Percentiles rank a stretch among this genome's conserved stretches.
Evolutionary conservation across 2,797 vertebrate species (phyloP).

Genomic region (Parotocinclus haroldoi): DNA sequence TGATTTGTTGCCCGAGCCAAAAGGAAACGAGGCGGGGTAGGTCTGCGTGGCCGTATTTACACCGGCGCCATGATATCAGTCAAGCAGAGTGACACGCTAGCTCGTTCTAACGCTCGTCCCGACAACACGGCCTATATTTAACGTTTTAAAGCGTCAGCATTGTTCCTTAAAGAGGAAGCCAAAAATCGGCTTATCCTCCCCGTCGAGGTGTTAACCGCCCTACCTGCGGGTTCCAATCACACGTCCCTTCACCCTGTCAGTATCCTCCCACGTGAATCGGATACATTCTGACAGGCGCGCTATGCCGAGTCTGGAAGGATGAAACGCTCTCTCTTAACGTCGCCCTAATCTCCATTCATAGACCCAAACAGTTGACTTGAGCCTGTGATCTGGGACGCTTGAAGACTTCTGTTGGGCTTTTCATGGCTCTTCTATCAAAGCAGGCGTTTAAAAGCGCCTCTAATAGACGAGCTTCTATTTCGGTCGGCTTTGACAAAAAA

Average conservation of each 20-base stretch:
- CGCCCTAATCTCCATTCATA: constrained; percentile 56
- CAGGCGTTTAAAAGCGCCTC: constrained; percentile 62
- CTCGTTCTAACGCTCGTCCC: neutral
- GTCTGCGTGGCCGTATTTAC: no score
- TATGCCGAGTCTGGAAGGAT: constrained; percentile 61
- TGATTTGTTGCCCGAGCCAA: constrained; percentile 17
- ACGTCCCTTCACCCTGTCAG: constrained; percentile 54
- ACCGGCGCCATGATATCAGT: no score
- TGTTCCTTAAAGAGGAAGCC: neutral
- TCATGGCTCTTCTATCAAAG: constrained; percentile 71
- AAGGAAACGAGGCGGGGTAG: neutral
- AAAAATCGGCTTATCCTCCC: neutral
- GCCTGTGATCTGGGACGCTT: constrained; percentile 65
- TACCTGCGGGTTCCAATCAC: constrained; percentile 52
- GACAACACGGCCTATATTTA: neutral
- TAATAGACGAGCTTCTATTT: constrained; percentile 47
- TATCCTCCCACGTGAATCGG: constrained; percentile 46
- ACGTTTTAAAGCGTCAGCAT: neutral
- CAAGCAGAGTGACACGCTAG: neutral
- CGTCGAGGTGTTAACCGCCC: constrained; percentile 9
- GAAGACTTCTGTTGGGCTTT: constrained; percentile 66
- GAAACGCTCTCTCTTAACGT: constrained; percentile 60
- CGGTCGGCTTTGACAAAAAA: constrained; percentile 24
- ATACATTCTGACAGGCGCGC: constrained; percentile 66
- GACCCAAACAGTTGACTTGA: constrained; percentile 71